These are phyloP conservation scores for Meiosimyza decipiens DNA, from an alignment of 2,888 invertebrate species.

Conservation along the genomic window DNA sequence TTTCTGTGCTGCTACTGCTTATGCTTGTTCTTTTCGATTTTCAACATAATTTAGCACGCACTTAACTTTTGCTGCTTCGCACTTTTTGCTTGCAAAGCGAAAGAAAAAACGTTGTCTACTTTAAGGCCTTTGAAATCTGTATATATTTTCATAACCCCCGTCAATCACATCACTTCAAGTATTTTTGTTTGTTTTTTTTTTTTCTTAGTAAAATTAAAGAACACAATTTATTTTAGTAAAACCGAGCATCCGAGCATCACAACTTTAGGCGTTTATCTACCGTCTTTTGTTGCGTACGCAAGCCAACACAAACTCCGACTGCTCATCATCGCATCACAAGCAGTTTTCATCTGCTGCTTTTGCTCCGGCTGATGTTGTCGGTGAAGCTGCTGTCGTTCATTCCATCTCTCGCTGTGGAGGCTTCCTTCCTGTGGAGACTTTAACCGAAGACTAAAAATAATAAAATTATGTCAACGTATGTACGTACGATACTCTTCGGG, in stretches of 20 bases:
- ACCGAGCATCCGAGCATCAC: slow-evolving; percentile 30
- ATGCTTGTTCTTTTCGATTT: not conserved
- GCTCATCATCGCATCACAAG: slow-evolving; percentile 20
- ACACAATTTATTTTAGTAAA: not conserved
- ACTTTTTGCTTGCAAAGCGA: not conserved
- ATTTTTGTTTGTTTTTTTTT: slow-evolving; percentile 32
- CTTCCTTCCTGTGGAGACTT: too few species aligned
- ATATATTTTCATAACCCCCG: too few species aligned
- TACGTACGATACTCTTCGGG: too few species aligned
- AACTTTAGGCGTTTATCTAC: slow-evolving; percentile 21
- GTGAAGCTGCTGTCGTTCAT: slow-evolving; percentile 6
- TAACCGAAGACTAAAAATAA: too few species aligned
- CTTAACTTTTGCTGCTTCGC: not conserved
- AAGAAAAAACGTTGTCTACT: not conserved
- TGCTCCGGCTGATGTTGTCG: not conserved
- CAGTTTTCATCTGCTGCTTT: slow-evolving; percentile 20
- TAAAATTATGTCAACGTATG: too few species aligned
- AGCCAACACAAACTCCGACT: slow-evolving; percentile 53
- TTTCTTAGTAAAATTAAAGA: slow-evolving; percentile 14
- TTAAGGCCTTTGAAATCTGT: not conserved
- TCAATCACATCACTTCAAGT: not conserved
- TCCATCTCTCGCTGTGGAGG: too few species aligned
- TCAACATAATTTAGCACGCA: not conserved
- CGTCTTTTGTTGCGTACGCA: slow-evolving; percentile 45
- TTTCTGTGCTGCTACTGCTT: not conserved